These are phyloP conservation scores for Mesochorus sp. DNA, from an alignment of 2,888 invertebrate genomes.

Conservation along the genomic window DNA sequence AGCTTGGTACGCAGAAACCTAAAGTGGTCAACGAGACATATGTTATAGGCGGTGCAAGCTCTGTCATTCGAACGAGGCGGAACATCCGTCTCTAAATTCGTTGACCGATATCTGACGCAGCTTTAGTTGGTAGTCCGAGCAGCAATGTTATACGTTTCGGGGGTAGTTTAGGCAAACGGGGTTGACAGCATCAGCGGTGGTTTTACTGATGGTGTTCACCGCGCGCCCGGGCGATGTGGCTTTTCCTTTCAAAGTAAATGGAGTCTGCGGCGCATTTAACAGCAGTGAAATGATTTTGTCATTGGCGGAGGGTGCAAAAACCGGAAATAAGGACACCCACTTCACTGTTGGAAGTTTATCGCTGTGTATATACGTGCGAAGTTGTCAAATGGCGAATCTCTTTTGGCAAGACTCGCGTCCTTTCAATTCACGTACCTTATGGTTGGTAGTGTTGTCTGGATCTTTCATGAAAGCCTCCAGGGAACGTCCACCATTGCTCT, in stretches of 20 bases:
- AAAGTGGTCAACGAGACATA: background rate
- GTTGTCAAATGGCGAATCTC: slow-evolving; percentile 4
- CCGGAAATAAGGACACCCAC: slow-evolving; percentile 1
- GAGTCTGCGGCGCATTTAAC: background rate
- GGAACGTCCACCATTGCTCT: background rate
- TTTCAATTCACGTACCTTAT: background rate
- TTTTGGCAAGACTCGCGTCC: slow-evolving; percentile 14
- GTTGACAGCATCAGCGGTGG: background rate
- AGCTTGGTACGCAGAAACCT: background rate
- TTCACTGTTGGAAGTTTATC: background rate
- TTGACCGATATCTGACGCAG: slow-evolving; percentile 23
- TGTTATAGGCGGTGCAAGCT: background rate
- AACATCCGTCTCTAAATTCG: slow-evolving; percentile 21
- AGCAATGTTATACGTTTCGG: slow-evolving; percentile 9
- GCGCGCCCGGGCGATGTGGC: background rate
- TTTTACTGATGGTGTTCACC: background rate
- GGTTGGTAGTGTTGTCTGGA: background rate
- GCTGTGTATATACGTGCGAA: background rate
- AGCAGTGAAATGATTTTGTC: background rate
- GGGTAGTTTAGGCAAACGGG: background rate
- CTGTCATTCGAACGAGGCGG: slow-evolving; percentile 14
- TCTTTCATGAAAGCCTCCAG: slow-evolving; percentile 24
- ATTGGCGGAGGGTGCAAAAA: background rate
- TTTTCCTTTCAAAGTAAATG: background rate
- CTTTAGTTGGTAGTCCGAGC: slow-evolving; percentile 16